Evolutionary conservation across 2,797 vertebrate species (phyloP).

Genomic region (Hipposideros larvatus): DNA sequence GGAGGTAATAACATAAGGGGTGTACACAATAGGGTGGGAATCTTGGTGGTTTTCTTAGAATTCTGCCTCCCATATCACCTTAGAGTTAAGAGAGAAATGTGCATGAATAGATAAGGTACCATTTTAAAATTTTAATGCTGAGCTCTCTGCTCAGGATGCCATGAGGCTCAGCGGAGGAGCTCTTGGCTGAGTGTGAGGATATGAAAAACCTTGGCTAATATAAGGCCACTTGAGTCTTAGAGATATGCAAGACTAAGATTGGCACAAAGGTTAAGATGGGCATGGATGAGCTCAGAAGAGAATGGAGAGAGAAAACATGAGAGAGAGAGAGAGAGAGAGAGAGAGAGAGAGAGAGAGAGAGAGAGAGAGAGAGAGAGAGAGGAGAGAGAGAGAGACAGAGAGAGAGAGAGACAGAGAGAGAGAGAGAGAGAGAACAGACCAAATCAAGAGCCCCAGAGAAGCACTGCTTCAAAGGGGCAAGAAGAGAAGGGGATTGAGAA

Average conservation of each 20-base stretch:
- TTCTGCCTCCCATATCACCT: not conserved
- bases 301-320: not conserved
- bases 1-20: not conserved
- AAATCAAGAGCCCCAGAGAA: not conserved
- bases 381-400: too few species aligned
- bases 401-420: too few species aligned
- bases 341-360: too few species aligned
- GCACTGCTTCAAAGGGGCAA: not conserved
- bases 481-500: not conserved
- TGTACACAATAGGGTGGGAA: too few species aligned
- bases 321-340: not conserved
- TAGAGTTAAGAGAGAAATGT: not conserved
- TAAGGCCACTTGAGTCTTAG: not conserved
- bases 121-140: not conserved
- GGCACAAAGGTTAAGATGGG: not conserved
- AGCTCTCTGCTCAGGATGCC: not conserved
- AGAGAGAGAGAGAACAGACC: too few species aligned
- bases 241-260: not conserved
- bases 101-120: not conserved
- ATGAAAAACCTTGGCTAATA: not conserved
- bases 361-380: too few species aligned
- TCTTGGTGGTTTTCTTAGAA: too few species aligned
- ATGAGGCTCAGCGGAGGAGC: not conserved
- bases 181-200: not conserved
- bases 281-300: not conserved